Evolutionary conservation across 2,113 vertebrate species (phyloP).

Genomic region (Pomatostomus ruficeps): DNA sequence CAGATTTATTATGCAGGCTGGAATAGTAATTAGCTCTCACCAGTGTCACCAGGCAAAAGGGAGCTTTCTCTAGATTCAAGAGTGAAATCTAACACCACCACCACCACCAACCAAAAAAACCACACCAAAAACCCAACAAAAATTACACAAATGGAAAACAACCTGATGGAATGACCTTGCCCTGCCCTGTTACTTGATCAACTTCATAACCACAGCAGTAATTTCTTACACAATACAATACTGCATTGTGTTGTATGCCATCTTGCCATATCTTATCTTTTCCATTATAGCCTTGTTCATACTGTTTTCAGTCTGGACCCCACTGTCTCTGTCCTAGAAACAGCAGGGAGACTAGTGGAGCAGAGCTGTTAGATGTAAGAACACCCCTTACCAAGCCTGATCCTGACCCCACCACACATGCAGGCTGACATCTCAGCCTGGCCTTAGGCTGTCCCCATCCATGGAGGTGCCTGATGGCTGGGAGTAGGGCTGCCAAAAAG

Average conservation of each 20-base stretch:
- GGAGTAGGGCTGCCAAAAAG: not conserved
- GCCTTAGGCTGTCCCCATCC: not conserved
- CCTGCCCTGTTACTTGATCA: not conserved
- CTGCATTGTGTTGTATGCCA: not conserved
- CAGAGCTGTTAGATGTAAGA: not conserved
- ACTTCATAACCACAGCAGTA: not conserved
- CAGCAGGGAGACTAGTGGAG: not conserved
- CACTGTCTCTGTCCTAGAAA: not conserved
- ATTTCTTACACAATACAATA: not conserved
- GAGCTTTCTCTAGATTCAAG: not conserved
- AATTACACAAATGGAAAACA: not conserved
- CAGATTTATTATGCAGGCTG: not conserved
- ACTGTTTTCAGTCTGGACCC: not conserved
- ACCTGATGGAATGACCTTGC: not conserved
- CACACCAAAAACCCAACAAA: not conserved
- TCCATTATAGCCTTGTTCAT: not conserved
- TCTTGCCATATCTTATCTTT: not conserved
- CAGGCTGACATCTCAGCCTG: not conserved
- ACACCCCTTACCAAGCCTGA: not conserved
- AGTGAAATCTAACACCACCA: not conserved
- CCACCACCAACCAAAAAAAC: rapidly evolving
- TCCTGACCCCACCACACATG: not conserved
- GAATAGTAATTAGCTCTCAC: not conserved
- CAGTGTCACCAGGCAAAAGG: not conserved
- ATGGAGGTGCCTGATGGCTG: not conserved